These are phyloP conservation scores for Pteria penguin DNA, from an alignment of 2,888 invertebrate genomes.

Conservation along the genomic window DNA sequence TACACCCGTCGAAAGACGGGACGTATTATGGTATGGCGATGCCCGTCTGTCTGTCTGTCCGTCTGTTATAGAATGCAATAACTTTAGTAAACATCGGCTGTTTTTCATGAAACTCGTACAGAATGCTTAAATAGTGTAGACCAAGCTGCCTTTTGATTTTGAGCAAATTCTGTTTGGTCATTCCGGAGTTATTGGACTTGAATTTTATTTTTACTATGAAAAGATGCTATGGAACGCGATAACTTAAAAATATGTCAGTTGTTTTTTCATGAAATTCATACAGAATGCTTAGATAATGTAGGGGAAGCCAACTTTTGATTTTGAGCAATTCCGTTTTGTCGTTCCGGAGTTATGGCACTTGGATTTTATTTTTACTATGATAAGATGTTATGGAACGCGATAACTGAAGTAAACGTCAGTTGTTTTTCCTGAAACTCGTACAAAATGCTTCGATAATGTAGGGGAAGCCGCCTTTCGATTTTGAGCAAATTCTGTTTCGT, in stretches of 20 bases:
- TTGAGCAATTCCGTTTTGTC: neutral
- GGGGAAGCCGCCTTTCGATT: too few species aligned
- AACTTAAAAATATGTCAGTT: neutral
- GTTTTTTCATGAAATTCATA: neutral
- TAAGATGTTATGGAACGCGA: too few species aligned
- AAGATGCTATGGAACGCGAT: neutral
- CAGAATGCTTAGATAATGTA: neutral
- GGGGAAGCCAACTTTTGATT: neutral
- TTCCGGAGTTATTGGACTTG: neutral
- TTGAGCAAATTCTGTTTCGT: too few species aligned
- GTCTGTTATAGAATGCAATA: neutral
- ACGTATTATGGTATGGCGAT: too few species aligned
- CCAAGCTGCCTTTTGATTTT: neutral
- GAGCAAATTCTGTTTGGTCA: neutral
- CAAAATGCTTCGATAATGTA: too few species aligned
- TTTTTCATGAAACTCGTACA: neutral
- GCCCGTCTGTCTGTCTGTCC: too few species aligned
- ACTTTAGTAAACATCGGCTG: neutral
- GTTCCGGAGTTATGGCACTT: neutral
- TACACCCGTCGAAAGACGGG: too few species aligned
- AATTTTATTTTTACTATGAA: neutral
- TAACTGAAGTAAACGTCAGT: too few species aligned
- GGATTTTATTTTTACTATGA: neutral
- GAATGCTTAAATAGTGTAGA: neutral
- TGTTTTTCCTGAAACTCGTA: too few species aligned